Base-by-base conservation (phyloP, 2,113 vertebrate species). In the Lophochroa leadbeateri region DNA sequence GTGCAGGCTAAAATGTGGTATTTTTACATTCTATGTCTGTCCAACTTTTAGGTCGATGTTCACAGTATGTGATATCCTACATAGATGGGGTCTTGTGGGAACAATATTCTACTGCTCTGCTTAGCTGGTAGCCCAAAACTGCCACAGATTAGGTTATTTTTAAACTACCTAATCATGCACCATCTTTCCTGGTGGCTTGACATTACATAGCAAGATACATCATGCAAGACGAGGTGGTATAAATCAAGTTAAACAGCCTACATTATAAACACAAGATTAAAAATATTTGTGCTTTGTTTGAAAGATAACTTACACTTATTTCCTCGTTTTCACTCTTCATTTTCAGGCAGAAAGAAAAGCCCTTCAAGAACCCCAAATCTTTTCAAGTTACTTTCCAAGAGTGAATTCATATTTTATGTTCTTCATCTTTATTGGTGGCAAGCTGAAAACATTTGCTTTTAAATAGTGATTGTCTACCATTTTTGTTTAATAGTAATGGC, bases 381-480 rank as follows among this genome's bases (percentile, higher is more conserved):
- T 72, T 86, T 86, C 41, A n/a, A 64, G 41, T 90, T 88, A 63
- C 80, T 88, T 94, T 82, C 21, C 15, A 6, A 76, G 28, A 67
- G 29, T 77, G 53, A 67, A 92, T 89, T 96, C 27, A 9, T 52
- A 53, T 92, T 95, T 85, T 19, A 12, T 82, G 31, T 64, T 87
- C 82, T 97, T 96, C 72, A 92, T 91, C 92, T 97, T 95, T 57
- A 75, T 60, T 96, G 82, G 77, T 94, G 85, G 91, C 43, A 49
- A 96, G 60, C 72, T 95, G 82, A 95, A 96, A 96, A 76, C 16
- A 17, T 52, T 89, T 86, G 35, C 53, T 94, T 82, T 72, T 64
- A 52, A 77, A 92, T 8, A 69, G n/a, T 64, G 41, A 57, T 67
- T 89, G 92, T 92, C 27, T 65, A 91, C 71, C 35, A 17, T 78